Percentiles rank a stretch among this genome's conserved stretches.
Evolutionary conservation across 2,113 vertebrate species (phyloP).

Genomic region (Paedocypris sp.): DNA sequence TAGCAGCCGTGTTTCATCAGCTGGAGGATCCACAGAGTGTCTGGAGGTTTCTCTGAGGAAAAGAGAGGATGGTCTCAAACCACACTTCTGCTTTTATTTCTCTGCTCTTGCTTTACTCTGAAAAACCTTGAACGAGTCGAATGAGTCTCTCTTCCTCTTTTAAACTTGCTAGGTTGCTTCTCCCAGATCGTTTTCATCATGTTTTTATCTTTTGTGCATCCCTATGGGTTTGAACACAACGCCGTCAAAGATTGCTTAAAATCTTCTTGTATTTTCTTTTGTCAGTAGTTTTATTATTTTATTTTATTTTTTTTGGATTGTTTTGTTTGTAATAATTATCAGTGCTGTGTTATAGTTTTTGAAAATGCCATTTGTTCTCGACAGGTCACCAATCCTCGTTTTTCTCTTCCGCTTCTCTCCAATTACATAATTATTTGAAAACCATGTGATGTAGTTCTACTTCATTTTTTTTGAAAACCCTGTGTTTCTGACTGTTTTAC

Average conservation of each 20-base stretch:
- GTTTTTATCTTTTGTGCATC: background rate
- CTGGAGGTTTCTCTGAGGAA: background rate
- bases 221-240: background rate
- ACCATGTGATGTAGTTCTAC: too few relatives aligned
- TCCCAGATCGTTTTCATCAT: background rate
- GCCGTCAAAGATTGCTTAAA: background rate
- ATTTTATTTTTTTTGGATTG: too few relatives aligned
- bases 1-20: background rate
- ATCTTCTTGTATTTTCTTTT: background rate
- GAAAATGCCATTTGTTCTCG: too few relatives aligned
- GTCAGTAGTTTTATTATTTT: too few relatives aligned
- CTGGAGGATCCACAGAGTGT: background rate
- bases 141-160: background rate
- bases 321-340: too few relatives aligned
- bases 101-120: background rate
- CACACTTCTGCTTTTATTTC: background rate
- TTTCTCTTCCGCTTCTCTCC: too few relatives aligned
- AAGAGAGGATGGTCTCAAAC: background rate
- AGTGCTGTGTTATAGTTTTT: too few relatives aligned
- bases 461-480: too few relatives aligned
- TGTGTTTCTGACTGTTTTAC: too few relatives aligned
- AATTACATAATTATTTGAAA: too few relatives aligned
- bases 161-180: background rate
- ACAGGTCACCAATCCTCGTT: too few relatives aligned
- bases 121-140: background rate